Conservation (phyloP, 2,888 invertebrate species). For the Cabera pusaria region DNA sequence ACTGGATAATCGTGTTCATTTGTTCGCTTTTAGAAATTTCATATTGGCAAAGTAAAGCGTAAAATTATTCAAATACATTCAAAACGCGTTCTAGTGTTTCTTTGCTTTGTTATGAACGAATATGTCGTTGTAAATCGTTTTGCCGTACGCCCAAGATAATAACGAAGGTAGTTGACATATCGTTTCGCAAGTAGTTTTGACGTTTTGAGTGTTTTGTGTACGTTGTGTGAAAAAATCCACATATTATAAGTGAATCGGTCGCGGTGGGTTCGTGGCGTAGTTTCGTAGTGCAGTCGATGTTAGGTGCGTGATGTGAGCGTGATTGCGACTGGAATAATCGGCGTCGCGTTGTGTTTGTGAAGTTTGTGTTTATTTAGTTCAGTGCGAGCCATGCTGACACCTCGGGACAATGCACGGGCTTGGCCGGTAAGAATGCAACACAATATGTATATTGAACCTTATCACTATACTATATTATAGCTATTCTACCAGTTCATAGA, state of each 20-base stretch:
- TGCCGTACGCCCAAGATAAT: slow-evolving; percentile 40
- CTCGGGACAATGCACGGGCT: slow-evolving; percentile 34
- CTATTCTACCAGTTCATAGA: too few species aligned
- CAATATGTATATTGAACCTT: too few species aligned
- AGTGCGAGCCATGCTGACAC: slow-evolving; percentile 55
- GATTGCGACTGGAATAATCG: slow-evolving; percentile 27
- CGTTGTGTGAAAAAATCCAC: slow-evolving; percentile 59
- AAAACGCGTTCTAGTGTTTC: slow-evolving; percentile 19
- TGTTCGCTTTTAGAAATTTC: slow-evolving; percentile 27
- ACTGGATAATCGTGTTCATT: slow-evolving; percentile 35
- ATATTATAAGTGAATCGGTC: slow-evolving; percentile 42
- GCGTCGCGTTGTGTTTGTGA: slow-evolving; percentile 42
- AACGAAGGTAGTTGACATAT: slow-evolving; percentile 70
- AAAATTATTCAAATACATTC: slow-evolving; percentile 33
- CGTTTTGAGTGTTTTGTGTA: slow-evolving; percentile 72
- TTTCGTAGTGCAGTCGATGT: slow-evolving; percentile 41
- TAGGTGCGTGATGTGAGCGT: slow-evolving; percentile 46
- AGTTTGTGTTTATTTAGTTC: slow-evolving; percentile 41
- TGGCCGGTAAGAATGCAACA: slow-evolving; percentile 52
- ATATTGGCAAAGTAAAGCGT: slow-evolving; percentile 38
- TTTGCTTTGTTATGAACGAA: slow-evolving; percentile 16
- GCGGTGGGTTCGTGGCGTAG: slow-evolving; percentile 32
- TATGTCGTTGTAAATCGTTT: slow-evolving; percentile 18
- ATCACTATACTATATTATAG: too few species aligned
- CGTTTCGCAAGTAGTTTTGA: slow-evolving; percentile 72